Conservation (phyloP, 2,797 vertebrate species). For the Falco cherrug region DNA sequence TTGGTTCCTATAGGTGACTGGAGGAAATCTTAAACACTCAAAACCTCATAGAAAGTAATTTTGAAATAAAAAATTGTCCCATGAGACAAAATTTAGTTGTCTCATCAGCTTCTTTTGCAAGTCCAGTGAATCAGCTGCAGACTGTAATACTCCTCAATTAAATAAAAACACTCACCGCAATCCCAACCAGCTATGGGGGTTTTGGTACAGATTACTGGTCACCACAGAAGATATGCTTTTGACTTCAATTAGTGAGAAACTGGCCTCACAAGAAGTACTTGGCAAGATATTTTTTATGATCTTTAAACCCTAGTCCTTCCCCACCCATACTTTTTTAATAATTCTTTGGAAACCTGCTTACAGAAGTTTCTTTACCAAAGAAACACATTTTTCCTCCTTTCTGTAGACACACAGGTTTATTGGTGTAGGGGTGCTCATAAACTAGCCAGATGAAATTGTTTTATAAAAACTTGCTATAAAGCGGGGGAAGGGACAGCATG, state of each 20-base stretch:
- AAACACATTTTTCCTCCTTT: neutral
- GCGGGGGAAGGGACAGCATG: neutral
- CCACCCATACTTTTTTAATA: neutral
- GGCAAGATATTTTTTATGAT: neutral
- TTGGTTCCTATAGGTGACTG: neutral
- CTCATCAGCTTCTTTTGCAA: slow-evolving; percentile 43
- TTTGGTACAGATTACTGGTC: neutral
- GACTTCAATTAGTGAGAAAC: neutral
- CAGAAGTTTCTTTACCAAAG: neutral
- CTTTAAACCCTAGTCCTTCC: neutral
- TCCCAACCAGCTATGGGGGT: neutral
- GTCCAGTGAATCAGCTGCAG: slow-evolving; percentile 17
- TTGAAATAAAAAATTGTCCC: neutral
- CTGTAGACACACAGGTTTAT: neutral
- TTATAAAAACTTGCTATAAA: neutral
- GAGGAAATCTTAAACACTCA: neutral
- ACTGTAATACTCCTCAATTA: neutral
- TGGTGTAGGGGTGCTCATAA: neutral
- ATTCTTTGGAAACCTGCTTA: neutral
- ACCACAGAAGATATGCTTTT: neutral
- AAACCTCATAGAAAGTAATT: neutral
- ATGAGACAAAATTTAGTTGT: neutral
- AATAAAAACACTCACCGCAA: neutral
- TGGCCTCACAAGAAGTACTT: neutral
- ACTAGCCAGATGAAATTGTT: neutral